A percentile compares a stretch with the other conserved stretches of the same genome.
phyloP scores from a whole-genome alignment of 1,140 invertebrate genomes.

The Akabosia matsudoensis region DNA sequence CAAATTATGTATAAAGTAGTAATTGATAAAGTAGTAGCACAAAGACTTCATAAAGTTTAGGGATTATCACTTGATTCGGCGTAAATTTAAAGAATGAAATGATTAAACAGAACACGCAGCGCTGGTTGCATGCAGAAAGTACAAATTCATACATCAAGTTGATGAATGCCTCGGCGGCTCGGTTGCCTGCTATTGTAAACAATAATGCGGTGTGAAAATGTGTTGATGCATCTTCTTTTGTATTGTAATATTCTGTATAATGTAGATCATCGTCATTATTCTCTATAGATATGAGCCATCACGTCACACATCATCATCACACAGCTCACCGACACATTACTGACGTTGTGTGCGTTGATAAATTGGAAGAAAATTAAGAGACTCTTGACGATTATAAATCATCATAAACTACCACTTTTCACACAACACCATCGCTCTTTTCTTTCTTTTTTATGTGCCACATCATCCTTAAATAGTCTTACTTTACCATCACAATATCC shows the following conservation, averaged over 20 bases:
- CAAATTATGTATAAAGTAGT: no score
- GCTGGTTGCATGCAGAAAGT: neutral
- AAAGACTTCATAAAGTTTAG: no score
- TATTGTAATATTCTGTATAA: neutral
- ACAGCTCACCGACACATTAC: constrained; percentile 10
- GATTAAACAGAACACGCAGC: neutral
- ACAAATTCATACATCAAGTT: neutral
- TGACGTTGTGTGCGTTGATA: constrained; percentile 33
- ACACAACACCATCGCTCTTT: neutral
- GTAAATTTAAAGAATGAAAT: no score
- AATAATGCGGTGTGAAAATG: constrained; percentile 8
- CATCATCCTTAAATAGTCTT: no score
- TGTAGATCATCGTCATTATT: neutral
- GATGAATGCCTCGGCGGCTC: neutral
- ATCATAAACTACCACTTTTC: constrained; percentile 38
- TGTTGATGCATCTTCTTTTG: constrained; percentile 14
- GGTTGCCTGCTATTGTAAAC: neutral
- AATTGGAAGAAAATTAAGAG: constrained; percentile 45
- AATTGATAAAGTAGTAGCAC: no score
- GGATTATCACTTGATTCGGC: no score
- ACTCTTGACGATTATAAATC: constrained; percentile 43
- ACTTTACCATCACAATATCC: no score
- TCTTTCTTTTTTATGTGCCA: neutral
- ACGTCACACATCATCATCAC: constrained; percentile 7
- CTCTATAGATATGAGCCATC: neutral